Evolutionary conservation across 35 echinoderm and acorn worm genomes (phyloP), one percentile per base, ranked within the genome.

Genomic region (Hemicentrotus pulcherrimus): DNA sequence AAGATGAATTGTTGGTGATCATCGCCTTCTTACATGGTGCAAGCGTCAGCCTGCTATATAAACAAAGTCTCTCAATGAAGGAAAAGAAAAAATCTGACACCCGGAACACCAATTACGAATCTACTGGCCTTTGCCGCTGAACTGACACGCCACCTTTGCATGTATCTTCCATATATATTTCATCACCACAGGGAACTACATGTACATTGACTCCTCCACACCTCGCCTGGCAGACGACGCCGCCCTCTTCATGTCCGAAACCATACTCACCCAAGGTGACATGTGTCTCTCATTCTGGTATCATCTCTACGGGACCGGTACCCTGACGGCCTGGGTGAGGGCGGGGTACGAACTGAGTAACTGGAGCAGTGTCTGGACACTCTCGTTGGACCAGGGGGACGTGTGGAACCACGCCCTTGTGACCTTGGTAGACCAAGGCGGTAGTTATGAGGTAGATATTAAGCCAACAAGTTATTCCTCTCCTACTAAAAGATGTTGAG

Each of bases 231-330:
- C 31, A 4, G 95, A 95, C 4, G 96, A 97, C 24, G 31, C 41
- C 22, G 98, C 98, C 0, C 59, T 92, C 86, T 47, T 96, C 46
- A 58, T 96, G 91, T 92, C 96, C 24, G 93, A 91, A 93, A 98
- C 93, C 32, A 52, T 91, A 47, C 31, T 60, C 4, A 87, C 24
- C 92, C 89, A 94, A 52, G 92, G 55, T 3, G 96, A 95, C 31
- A 97, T 95, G 96, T 98, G 97, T 33, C 41, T 98, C 46, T 96
- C 96, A 4, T 86, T 97, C 48, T 98, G 97, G 97, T 98, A 98
- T 45, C 96, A 98, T 86, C 96, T 98, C 95, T 19, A n/a, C 5
- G 55, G 95, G n/a, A 85, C 91, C 24, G 96, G 96, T 11, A 22
- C 94, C 0, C 48, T 97, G 71, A 86, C 32, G 24, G 59, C 91